These are phyloP conservation scores for Vultur gryphus DNA, from an alignment of 2,797 vertebrate species.

Conservation along the genomic window DNA sequence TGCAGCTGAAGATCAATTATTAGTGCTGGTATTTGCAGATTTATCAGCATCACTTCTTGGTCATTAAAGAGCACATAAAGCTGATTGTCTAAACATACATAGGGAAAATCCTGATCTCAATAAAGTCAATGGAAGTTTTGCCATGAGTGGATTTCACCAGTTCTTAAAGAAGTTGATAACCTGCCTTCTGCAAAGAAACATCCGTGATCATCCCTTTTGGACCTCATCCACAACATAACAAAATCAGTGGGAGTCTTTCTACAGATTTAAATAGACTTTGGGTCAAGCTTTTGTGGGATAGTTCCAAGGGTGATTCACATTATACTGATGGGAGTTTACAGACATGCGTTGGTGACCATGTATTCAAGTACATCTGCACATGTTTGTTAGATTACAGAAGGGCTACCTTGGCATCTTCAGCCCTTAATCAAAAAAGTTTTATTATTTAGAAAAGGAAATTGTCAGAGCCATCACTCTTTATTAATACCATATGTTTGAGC, in stretches of 20 bases:
- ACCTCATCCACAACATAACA: background rate
- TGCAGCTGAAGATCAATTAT: background rate
- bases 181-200: background rate
- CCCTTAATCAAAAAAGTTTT: background rate
- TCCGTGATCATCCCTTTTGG: background rate
- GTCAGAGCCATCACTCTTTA: background rate
- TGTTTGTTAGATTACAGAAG: background rate
- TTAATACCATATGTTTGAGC: background rate
- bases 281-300: background rate
- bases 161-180: background rate
- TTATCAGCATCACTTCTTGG: background rate
- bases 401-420: background rate
- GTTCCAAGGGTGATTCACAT: conserved; percentile 34
- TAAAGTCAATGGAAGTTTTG: background rate
- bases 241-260: background rate
- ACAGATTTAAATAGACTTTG: background rate
- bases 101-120: background rate
- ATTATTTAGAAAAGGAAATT: conserved; percentile 1
- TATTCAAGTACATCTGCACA: background rate
- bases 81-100: background rate
- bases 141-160: background rate
- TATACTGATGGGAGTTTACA: background rate
- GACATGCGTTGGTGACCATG: background rate
- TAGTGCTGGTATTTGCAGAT: background rate
- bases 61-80: background rate